Base-by-base conservation (phyloP, 2,888 invertebrate genomes). In the Eilema sororculum region DNA sequence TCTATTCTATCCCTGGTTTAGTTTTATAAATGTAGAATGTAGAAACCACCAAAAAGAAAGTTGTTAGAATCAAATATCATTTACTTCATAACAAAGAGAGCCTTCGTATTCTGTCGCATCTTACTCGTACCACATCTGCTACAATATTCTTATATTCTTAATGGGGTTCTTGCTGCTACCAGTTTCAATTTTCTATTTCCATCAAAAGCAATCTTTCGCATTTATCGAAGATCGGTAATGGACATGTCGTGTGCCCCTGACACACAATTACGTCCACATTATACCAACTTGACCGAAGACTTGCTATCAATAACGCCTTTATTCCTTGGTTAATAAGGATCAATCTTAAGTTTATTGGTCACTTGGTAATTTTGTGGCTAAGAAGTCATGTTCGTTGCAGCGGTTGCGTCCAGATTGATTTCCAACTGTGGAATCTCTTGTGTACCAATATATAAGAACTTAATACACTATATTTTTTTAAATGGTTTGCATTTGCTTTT, bases 181-280 rank as follows among this genome's bases (percentile, higher is more conserved):
- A 28, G 63, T 68, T 69, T 69, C 64, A 64, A 59, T 64, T 69
- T 59, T 59, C 64, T 28, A 24, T 61, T 33, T 33, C 28, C 58
- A 30, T 78, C 78, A 75, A 74, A 81, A 79, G 77, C 77, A 80
- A 82, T 84, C 78, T 75, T 67, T 78, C 71, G 71, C 63, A 76
- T 78, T 78, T 77, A 79, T 77, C 79, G 72, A 73, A 66, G 76
- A 70, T 82, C 79, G 67, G 80, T 72, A 80, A 79, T 78, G 75
- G 79, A 83, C 83, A 79, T 78, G 86, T 52, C 52, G 52, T 80
- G 86, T 87, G 88, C 73, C 63, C 65, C 68, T 87, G 88, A 88
- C 88, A 88, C 76, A 77, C 87, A 86, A 88, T 88, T 86, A 87
- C 83, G 76, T 60, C 71, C 76, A 69, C 76, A 80, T 82, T 82